Conservation (phyloP, 2,797 vertebrate species). For the Rhincodon typus region DNA sequence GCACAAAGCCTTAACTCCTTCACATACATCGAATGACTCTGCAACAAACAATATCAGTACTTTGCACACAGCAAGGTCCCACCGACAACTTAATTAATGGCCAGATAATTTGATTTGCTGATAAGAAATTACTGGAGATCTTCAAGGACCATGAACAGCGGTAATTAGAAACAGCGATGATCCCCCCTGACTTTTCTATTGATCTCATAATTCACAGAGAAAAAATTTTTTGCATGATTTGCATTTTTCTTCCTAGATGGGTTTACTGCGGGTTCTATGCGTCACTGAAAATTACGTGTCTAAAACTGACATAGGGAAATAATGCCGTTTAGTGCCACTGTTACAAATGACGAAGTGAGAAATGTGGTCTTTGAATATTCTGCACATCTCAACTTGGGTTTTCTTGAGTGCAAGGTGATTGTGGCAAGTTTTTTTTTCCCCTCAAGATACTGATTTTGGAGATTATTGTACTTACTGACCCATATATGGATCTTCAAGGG, state of each 20-base stretch:
- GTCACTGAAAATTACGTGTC: slow-evolving; percentile 5
- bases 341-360: not conserved
- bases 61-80: not conserved
- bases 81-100: not conserved
- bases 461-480: not conserved
- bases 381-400: not conserved
- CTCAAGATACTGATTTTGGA: not conserved
- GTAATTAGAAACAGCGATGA: not conserved
- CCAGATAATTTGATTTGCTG: not conserved
- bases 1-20: not conserved
- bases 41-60: not conserved
- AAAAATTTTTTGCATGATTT: not conserved
- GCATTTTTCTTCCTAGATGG: not conserved
- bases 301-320: not conserved
- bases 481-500: not conserved
- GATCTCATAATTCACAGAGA: not conserved
- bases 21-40: not conserved
- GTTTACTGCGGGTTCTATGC: not conserved
- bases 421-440: not conserved
- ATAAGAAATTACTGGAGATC: not conserved
- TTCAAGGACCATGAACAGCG: not conserved
- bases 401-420: not conserved
- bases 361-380: slow-evolving; percentile 29
- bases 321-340: not conserved
- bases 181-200: not conserved